Evolutionary conservation across 2,888 invertebrate genomes (phyloP).

Genomic region (Pomacea canaliculata): DNA sequence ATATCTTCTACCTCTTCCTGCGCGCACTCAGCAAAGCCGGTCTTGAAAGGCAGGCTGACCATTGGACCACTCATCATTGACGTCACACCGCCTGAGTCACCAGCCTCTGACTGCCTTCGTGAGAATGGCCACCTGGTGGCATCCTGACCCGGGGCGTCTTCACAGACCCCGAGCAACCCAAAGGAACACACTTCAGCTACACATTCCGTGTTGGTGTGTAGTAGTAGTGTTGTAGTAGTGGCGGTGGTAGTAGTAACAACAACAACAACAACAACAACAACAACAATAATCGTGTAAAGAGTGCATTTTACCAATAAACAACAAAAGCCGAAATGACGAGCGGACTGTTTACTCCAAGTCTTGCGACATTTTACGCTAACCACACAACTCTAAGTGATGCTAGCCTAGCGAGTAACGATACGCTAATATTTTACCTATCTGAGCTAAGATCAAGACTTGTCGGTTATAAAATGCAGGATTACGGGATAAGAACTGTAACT

Average conservation of each 20-base stretch:
- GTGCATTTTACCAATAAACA: no score
- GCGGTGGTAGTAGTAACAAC: no score
- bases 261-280: background rate
- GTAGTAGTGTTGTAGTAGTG: background rate
- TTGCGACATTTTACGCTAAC: background rate
- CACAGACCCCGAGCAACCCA: conserved; percentile 33
- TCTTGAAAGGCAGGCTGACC: conserved; percentile 9
- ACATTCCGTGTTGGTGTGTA: conserved; percentile 20
- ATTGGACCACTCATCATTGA: conserved; percentile 41
- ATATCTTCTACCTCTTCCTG: conserved; percentile 35
- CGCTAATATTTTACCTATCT: no score
- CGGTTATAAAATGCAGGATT: no score
- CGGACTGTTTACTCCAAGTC: no score
- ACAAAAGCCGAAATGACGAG: no score
- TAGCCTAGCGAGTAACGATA: no score
- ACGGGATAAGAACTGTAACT: no score
- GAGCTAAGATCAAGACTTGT: no score
- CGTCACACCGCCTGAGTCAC: conserved; percentile 36
- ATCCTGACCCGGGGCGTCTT: conserved; percentile 23
- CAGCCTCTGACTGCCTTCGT: conserved; percentile 7
- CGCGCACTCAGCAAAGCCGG: conserved; percentile 35
- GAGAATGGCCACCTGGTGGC: conserved; percentile 7
- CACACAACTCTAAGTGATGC: background rate
- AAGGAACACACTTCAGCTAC: conserved; percentile 3
- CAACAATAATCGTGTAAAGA: background rate